Conservation (phyloP, 2,888 invertebrate genomes). For the Oscheius sp. region DNA sequence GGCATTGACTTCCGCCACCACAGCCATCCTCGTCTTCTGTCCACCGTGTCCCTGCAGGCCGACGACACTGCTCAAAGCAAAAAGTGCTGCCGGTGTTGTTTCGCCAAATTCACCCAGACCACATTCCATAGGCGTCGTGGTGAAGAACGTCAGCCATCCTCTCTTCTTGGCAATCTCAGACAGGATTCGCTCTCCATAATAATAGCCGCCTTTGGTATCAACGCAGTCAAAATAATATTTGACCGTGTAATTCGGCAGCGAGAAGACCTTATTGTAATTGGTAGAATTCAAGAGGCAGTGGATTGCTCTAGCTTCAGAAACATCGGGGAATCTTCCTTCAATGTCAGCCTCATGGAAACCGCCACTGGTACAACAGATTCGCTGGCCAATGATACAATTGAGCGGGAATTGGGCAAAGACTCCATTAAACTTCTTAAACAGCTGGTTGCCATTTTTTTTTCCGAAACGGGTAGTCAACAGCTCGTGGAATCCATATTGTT, state of each 20-base stretch:
- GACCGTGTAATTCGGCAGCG: slow-evolving; percentile 3
- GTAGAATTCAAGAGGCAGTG: background rate
- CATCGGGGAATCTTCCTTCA: background rate
- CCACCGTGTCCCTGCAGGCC: background rate
- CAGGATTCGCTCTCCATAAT: background rate
- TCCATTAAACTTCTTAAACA: background rate
- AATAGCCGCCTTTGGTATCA: background rate
- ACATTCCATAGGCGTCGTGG: background rate
- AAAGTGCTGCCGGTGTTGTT: background rate
- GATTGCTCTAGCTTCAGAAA: background rate
- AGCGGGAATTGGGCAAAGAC: background rate
- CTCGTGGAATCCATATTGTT: background rate
- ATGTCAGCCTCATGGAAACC: background rate
- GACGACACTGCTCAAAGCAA: background rate
- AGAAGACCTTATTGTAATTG: background rate
- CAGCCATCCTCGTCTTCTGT: background rate
- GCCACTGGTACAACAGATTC: background rate
- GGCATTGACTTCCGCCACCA: background rate
- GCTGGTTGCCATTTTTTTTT: background rate
- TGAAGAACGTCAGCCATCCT: background rate
- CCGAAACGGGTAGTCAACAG: background rate
- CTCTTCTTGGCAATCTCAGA: background rate
- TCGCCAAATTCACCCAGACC: background rate
- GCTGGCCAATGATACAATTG: background rate
- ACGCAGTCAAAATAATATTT: background rate